Percentiles rank a stretch among this genome's conserved stretches.
Evolutionary conservation across 2,113 vertebrate species (phyloP).

Genomic region (Numida meleagris): DNA sequence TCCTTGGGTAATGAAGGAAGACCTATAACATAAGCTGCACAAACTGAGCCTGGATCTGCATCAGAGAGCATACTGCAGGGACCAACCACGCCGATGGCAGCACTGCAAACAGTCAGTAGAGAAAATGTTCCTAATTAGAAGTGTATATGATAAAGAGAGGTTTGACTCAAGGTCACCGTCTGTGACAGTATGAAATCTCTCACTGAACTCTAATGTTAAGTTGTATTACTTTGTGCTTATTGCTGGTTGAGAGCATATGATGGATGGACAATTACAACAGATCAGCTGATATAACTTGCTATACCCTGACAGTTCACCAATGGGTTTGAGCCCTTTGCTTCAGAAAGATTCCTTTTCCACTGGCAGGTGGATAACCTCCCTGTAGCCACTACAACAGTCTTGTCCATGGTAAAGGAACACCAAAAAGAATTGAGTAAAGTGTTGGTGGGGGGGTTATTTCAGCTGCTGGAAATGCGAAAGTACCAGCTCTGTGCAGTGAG

Average conservation of each 20-base stretch:
- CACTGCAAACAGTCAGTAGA: background rate
- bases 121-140: background rate
- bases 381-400: background rate
- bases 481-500: background rate
- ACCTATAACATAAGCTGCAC: background rate
- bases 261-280: background rate
- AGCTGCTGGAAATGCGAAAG: background rate
- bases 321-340: background rate
- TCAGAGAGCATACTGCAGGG: background rate
- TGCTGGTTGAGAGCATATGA: background rate
- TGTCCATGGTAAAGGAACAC: background rate
- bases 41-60: background rate
- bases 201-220: background rate
- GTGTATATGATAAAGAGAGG: background rate
- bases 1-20: slow-evolving; percentile 26
- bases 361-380: background rate
- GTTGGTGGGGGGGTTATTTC: background rate
- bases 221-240: background rate
- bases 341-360: background rate
- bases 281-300: background rate
- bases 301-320: background rate
- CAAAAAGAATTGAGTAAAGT: background rate
- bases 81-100: background rate
- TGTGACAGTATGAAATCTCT: background rate
- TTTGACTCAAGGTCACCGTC: background rate